phyloP scores from a whole-genome alignment of 2,113 vertebrate genomes.

The Myotis yumanensis region DNA sequence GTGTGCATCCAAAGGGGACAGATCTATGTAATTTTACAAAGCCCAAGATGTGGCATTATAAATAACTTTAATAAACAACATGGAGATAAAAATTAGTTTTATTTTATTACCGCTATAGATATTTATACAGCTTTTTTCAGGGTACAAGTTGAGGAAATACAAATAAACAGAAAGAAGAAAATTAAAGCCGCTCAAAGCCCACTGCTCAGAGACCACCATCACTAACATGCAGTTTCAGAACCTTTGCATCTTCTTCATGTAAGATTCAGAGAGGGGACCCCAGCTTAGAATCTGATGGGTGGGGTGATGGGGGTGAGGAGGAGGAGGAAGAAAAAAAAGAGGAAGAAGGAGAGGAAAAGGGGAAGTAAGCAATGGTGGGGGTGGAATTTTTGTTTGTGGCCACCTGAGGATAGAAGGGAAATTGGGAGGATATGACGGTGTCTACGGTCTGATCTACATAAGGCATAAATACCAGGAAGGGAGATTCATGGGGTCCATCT shows the following conservation, averaged over 20 bases:
- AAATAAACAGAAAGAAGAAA: conserved; percentile 17
- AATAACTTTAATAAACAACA: conserved; percentile 5
- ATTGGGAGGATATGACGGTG: neutral
- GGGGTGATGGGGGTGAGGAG: neutral
- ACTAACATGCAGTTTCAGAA: neutral
- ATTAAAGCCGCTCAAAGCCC: neutral
- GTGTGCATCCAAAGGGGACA: neutral
- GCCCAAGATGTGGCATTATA: neutral
- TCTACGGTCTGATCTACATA: neutral
- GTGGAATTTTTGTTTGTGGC: neutral
- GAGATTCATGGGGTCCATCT: neutral
- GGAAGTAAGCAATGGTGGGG: neutral
- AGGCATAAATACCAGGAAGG: neutral
- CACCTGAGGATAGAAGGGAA: neutral
- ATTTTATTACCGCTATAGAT: neutral
- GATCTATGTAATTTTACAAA: neutral
- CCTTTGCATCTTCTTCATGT: neutral
- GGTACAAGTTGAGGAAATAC: conserved; percentile 29
- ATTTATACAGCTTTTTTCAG: neutral
- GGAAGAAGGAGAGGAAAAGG: neutral
- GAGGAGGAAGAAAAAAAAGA: neutral
- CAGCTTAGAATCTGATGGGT: neutral
- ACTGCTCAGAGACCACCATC: neutral
- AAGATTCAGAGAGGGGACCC: neutral
- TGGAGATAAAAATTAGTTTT: conserved; percentile 13